Evolutionary conservation across 1,140 invertebrate species (phyloP).

Genomic region (Olivierus martensii): DNA sequence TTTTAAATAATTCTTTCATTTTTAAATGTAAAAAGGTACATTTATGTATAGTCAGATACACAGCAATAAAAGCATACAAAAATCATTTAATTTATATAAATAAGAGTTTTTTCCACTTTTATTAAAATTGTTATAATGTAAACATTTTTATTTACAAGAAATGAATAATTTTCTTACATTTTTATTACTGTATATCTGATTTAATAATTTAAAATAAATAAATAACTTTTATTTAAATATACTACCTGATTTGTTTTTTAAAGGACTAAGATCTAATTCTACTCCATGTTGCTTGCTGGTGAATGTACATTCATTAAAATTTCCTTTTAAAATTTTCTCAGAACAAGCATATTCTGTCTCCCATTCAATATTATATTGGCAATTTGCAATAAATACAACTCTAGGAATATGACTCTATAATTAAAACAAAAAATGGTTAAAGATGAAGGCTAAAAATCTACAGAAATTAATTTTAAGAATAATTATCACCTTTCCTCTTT

Average conservation of each 20-base stretch:
- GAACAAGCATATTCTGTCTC: slow-evolving; percentile 21
- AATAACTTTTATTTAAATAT: no score
- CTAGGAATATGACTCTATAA: slow-evolving; percentile 8
- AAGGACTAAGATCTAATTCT: slow-evolving; percentile 14
- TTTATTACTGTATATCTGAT: no score
- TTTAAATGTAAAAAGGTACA: no score
- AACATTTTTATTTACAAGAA: no score
- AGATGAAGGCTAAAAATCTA: neutral
- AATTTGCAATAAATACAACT: slow-evolving; percentile 14
- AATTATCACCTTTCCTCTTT: neutral
- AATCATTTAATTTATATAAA: no score
- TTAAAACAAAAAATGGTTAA: neutral
- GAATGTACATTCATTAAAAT: slow-evolving; percentile 8
- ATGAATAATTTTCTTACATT: no score
- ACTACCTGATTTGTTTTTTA: neutral
- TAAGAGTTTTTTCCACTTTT: no score
- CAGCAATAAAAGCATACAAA: no score
- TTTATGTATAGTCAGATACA: no score
- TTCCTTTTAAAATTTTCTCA: slow-evolving; percentile 5
- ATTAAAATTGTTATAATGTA: no score
- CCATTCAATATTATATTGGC: slow-evolving; percentile 21
- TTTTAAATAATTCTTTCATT: no score
- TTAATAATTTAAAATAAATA: no score
- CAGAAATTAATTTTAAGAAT: neutral
- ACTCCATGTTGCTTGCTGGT: slow-evolving; percentile 8